Evolutionary conservation across 2,888 invertebrate species (phyloP), one percentile per base, ranked within the genome.

Genomic region (Tetragnatha montana): DNA sequence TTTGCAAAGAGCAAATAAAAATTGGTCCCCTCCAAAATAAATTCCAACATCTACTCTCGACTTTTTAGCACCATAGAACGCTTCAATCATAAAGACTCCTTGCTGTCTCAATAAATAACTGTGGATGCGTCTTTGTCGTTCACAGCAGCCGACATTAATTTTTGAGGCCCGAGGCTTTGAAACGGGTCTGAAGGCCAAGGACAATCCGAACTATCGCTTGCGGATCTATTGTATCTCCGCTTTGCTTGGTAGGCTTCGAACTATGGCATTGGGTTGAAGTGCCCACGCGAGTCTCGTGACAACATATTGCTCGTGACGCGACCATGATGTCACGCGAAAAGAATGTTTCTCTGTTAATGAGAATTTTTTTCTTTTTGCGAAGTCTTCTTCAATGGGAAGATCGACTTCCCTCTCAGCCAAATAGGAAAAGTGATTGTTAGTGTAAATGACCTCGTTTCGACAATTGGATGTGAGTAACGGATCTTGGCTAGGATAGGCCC

Each of bases 301-400:
- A 35, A 35, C 35, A 35, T n/a, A n/a, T 4, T 35, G 35, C 22
- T n/a, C 22, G 60, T 68, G 78, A 78, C 78, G 78, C 60, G 21
- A 21, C n/a, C 6, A 50, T 74, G 74, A 82, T 82, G 71, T 81
- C 81, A 74, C n/a, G 21, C 4, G 10, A n/a, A 47, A 74, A 60
- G 60, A 82, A 82, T 82, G 73, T 60, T 74, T 21, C 73, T 74
- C 73, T 19, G 49, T 49, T 70, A 81, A 81, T 81, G 50, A 19
- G 8, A 2, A 19, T 49, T 49, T 76, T 76, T 76, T 35, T 49
- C 19, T 76, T 76, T 76, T 35, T 14, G 1, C 50, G 12, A 47
- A 8, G 50, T 17, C 47, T 0, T 35, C 35, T 75, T 49, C n/a
- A 71, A 81, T 49, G 49, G 47, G 49, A 22, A 69, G 17, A 35